phyloP scores from a whole-genome alignment of 1,140 invertebrate species.

The Centruroides sculpturatus region DNA sequence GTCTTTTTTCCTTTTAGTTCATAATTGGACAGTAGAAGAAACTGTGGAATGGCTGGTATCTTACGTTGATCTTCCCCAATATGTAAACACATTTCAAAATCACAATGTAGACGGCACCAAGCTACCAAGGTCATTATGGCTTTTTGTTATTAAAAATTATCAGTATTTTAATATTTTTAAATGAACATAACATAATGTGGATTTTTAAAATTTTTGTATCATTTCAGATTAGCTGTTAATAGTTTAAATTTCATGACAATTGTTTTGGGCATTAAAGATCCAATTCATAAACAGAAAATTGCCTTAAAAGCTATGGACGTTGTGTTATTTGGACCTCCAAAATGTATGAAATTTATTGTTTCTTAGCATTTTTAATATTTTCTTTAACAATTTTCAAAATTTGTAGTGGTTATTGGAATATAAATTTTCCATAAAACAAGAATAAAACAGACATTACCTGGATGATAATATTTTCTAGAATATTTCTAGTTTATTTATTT shows the following conservation, averaged over 20 bases:
- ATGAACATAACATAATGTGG: neutral
- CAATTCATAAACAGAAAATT: slow-evolving; percentile 91
- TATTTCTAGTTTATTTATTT: too few relatives aligned
- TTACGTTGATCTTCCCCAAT: slow-evolving; percentile 84
- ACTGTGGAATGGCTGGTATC: slow-evolving; percentile 80
- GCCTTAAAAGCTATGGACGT: slow-evolving; percentile 94
- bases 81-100: slow-evolving; percentile 65
- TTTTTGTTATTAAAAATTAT: neutral
- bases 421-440: too few relatives aligned
- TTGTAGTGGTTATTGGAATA: too few relatives aligned
- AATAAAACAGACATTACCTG: too few relatives aligned
- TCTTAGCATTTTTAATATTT: too few relatives aligned
- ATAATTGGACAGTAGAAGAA: slow-evolving; percentile 95
- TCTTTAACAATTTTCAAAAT: too few relatives aligned
- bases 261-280: slow-evolving; percentile 79
- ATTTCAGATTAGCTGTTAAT: slow-evolving; percentile 12
- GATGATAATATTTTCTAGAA: too few relatives aligned
- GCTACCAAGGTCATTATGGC: slow-evolving; percentile 57
- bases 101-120: slow-evolving; percentile 76
- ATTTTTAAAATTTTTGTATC: neutral
- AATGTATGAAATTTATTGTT: slow-evolving; percentile 42
- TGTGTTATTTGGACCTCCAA: slow-evolving; percentile 87
- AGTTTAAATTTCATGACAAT: slow-evolving; percentile 24
- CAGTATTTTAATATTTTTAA: neutral
- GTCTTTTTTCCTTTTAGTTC: slow-evolving; percentile 36